Conservation (phyloP, 2,797 vertebrate genomes). For the Coregonus ussuriensis region DNA sequence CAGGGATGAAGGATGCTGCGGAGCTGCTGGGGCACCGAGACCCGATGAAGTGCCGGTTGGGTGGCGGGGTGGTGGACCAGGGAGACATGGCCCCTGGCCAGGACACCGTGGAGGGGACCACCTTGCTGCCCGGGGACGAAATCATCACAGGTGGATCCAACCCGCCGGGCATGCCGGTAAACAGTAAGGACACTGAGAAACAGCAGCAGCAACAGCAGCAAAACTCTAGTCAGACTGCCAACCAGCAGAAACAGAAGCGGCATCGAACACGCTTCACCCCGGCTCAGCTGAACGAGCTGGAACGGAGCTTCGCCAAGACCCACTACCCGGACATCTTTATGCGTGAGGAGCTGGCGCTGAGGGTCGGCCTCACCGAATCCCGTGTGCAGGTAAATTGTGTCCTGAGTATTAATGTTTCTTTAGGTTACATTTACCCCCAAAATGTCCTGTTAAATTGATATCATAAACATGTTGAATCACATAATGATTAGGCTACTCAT, state of each 20-base stretch:
- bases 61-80: conserved; percentile 86
- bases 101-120: conserved; percentile 91
- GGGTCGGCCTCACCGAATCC: conserved; percentile 96
- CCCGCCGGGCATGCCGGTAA: conserved; percentile 85
- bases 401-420: background rate
- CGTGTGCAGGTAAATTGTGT: conserved; percentile 87
- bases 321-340: conserved; percentile 99
- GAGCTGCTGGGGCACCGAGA: conserved; percentile 96
- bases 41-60: conserved; percentile 92
- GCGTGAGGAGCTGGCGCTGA: conserved; percentile 94
- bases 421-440: background rate
- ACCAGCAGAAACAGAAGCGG: conserved; percentile 97
- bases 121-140: conserved; percentile 92
- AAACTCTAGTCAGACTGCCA: conserved; percentile 82
- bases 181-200: conserved; percentile 92
- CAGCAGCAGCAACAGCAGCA: conserved; percentile 79
- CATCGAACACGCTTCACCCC: conserved; percentile 98
- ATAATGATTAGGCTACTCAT: too few species aligned
- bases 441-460: background rate
- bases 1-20: conserved; percentile 97
- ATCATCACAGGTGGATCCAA: conserved; percentile 90
- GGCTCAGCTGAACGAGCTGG: conserved; percentile 96
- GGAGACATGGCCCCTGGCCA: conserved; percentile 90
- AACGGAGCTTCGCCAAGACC: conserved; percentile 98
- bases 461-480: background rate